A percentile compares a stretch with the other conserved stretches of the same genome.
These are phyloP conservation scores for Sebastes goodei DNA, from an alignment of 2,797 vertebrate species.

Conservation along the genomic window DNA sequence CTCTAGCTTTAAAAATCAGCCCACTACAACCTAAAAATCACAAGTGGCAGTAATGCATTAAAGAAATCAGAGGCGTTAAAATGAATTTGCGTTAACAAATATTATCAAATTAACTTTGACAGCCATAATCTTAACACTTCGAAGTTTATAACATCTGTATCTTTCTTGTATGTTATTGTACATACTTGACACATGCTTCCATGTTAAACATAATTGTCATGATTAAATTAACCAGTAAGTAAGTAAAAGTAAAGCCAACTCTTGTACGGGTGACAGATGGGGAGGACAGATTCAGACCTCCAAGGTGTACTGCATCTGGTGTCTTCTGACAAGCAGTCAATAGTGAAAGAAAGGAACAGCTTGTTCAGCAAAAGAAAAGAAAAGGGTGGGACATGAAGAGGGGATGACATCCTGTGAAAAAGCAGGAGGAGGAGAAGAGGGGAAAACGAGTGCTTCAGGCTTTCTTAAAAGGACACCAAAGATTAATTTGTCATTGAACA, in stretches of 20 bases:
- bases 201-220: neutral
- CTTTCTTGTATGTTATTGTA: neutral
- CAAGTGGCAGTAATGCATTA: no score
- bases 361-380: conserved; percentile 53
- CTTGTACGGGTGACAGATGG: neutral
- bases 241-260: neutral
- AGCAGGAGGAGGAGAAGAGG: conserved; percentile 7
- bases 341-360: conserved; percentile 40
- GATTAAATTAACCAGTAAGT: neutral
- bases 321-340: conserved; percentile 34
- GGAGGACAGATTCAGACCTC: neutral
- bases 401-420: conserved; percentile 7
- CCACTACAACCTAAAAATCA: no score
- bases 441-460: conserved; percentile 38
- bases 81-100: no score
- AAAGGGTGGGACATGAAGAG: conserved; percentile 16
- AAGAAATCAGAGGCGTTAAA: no score
- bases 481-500: conserved; percentile 66
- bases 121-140: neutral
- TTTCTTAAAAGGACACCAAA: conserved; percentile 50
- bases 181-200: neutral
- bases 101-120: no score
- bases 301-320: neutral
- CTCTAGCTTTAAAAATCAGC: no score
- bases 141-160: neutral